A percentile compares a stretch with the other conserved stretches of the same genome.
phyloP scores from a whole-genome alignment of 92 coral and sea anemone species.

The Umimayanthus kanabou region DNA sequence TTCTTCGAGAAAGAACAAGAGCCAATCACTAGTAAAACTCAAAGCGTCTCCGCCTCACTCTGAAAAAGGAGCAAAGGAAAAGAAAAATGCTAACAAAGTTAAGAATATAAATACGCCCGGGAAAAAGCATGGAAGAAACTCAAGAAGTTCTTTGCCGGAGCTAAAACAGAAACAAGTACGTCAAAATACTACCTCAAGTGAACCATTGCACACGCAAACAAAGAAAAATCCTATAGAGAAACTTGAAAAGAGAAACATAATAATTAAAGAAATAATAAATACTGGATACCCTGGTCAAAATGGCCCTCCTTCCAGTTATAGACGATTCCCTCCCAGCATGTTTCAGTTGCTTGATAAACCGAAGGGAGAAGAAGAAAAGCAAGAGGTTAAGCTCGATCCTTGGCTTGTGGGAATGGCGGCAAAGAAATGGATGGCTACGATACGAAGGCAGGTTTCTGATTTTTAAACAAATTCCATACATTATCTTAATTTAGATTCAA shows the following conservation, averaged over 20 bases:
- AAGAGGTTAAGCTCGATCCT: constrained; percentile 48
- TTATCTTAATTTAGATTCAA: no score
- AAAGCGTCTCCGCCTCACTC: not conserved
- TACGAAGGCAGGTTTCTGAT: constrained; percentile 41
- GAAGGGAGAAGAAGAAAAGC: constrained; percentile 38
- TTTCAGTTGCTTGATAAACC: constrained; percentile 72
- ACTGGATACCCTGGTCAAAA: constrained; percentile 85
- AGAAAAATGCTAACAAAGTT: not conserved
- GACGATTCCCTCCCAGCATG: constrained; percentile 84
- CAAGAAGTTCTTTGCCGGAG: not conserved
- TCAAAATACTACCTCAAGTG: constrained; percentile 3
- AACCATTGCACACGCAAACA: constrained; percentile 8
- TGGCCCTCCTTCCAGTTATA: constrained; percentile 59
- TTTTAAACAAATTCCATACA: no score
- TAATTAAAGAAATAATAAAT: constrained; percentile 84
- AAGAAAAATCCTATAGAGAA: constrained; percentile 50
- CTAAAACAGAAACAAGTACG: not conserved
- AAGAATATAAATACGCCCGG: not conserved
- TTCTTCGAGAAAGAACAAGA: constrained; percentile 4
- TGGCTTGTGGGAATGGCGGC: constrained; percentile 81
- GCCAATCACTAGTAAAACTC: not conserved
- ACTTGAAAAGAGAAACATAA: constrained; percentile 63
- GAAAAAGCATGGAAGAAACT: not conserved
- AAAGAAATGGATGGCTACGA: constrained; percentile 66
- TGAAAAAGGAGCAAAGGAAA: not conserved